These are phyloP conservation scores for Steinernema scapterisci DNA, from an alignment of 2,888 invertebrate genomes.

Conservation along the genomic window DNA sequence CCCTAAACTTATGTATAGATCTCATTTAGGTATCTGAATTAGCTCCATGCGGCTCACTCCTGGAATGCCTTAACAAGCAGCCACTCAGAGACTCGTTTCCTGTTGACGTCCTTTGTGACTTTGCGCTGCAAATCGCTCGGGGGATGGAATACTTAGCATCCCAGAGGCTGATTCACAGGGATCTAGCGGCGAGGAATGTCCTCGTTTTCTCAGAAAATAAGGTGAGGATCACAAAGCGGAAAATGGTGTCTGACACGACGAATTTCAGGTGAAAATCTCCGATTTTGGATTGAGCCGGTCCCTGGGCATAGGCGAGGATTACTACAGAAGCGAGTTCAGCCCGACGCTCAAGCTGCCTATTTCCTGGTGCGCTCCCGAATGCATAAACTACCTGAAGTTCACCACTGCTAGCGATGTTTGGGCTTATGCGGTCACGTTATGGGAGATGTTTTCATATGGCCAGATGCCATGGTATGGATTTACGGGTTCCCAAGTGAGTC, in stretches of 20 bases:
- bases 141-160: constrained; percentile 97
- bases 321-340: constrained; percentile 96
- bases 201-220: constrained; percentile 93
- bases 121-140: constrained; percentile 76
- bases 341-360: constrained; percentile 95
- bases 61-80: constrained; percentile 93
- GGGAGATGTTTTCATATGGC: constrained; percentile 99
- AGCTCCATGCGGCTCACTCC: constrained; percentile 87
- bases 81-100: constrained; percentile 87
- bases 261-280: constrained; percentile 86
- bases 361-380: constrained; percentile 98
- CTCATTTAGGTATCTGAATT: constrained; percentile 82
- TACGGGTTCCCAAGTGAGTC: constrained; percentile 79
- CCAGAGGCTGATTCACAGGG: constrained; percentile 93
- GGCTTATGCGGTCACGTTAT: constrained; percentile 96
- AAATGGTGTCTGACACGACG: too few relatives aligned
- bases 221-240: too few relatives aligned
- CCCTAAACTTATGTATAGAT: not conserved
- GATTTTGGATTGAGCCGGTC: constrained; percentile 95
- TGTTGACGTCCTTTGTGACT: constrained; percentile 88
- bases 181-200: constrained; percentile 95
- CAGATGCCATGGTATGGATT: constrained; percentile 97
- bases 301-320: constrained; percentile 94
- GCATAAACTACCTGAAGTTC: constrained; percentile 91
- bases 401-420: constrained; percentile 96